Conservation (phyloP, 2,113 vertebrate species). For the Hemicordylus capensis region DNA sequence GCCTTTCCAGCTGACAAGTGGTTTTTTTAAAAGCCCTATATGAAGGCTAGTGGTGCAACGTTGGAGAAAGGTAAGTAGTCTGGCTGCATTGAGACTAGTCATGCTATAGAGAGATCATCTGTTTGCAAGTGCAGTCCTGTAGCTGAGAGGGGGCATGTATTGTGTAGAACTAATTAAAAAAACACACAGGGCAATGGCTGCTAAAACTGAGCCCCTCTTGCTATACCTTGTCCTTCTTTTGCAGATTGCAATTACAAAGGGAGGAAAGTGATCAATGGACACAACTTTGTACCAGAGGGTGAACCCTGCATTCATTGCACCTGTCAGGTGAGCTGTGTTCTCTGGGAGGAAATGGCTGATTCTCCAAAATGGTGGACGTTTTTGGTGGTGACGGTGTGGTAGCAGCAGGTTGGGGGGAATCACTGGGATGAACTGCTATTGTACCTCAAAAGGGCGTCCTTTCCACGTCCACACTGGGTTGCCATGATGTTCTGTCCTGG, state of each 20-base stretch:
- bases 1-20: background rate
- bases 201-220: background rate
- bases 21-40: background rate
- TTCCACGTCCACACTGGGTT: no score
- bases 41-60: background rate
- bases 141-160: no score
- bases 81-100: background rate
- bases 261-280: slow-evolving; percentile 78
- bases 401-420: background rate
- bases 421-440: no score
- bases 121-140: no score
- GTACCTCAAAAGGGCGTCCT: accelerated
- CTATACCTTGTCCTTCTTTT: background rate
- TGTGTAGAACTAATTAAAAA: background rate
- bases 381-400: no score
- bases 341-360: accelerated
- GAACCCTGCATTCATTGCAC: slow-evolving; percentile 77
- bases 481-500: background rate
- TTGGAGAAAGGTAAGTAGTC: background rate
- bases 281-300: slow-evolving; percentile 75
- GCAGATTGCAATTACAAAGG: slow-evolving; percentile 82
- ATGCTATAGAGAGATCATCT: no score
- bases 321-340: slow-evolving; percentile 73
- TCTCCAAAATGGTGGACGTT: background rate
- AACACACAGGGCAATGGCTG: no score